Evolutionary conservation across 2,888 invertebrate genomes (phyloP).

Genomic region (Gymnoscelis rufifasciata): DNA sequence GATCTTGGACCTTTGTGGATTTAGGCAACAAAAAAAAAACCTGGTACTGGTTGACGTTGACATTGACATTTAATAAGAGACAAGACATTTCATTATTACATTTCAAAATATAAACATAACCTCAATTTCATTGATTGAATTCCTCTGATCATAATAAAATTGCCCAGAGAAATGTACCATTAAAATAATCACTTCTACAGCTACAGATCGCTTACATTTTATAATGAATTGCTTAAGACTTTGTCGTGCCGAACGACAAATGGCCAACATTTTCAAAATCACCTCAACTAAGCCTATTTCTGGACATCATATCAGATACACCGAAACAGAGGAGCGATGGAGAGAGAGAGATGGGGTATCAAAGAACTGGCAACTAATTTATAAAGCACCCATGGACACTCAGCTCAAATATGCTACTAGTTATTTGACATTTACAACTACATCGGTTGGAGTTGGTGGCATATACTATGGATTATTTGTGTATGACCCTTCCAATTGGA

Average conservation of each 20-base stretch:
- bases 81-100: too few species aligned
- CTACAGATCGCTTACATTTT: neutral
- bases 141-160: too few species aligned
- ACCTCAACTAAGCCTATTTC: conserved; percentile 39
- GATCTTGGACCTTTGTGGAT: too few species aligned
- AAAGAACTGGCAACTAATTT: conserved; percentile 59
- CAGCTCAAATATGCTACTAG: conserved; percentile 47
- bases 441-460: conserved; percentile 36
- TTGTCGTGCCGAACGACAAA: conserved; percentile 34
- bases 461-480: conserved; percentile 54
- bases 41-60: too few species aligned
- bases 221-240: conserved; percentile 51
- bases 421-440: conserved; percentile 56
- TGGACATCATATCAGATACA: conserved; percentile 54
- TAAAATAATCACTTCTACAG: neutral
- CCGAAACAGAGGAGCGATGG: conserved; percentile 57
- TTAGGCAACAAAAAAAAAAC: too few species aligned
- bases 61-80: too few species aligned
- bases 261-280: conserved; percentile 33
- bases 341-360: conserved; percentile 54
- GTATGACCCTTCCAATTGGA: conserved; percentile 45
- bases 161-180: neutral
- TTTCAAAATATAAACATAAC: too few species aligned
- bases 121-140: too few species aligned
- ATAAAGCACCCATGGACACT: conserved; percentile 67